These are phyloP conservation scores for Diloba caeruleocephala DNA, from an alignment of 2,888 invertebrate species.

Conservation along the genomic window DNA sequence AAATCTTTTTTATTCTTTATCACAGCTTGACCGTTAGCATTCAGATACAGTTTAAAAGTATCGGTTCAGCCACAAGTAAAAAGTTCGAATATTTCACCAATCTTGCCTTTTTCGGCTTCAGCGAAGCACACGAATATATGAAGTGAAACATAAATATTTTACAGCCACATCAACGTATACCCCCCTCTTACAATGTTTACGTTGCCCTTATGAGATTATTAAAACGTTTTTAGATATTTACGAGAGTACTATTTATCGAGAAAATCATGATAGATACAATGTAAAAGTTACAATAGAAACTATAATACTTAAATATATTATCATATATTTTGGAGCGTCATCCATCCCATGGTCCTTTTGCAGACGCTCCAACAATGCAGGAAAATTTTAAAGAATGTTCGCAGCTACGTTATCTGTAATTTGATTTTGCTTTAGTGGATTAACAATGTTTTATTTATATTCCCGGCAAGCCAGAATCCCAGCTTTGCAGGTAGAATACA, in stretches of 20 bases:
- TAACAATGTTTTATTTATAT: conserved; percentile 32
- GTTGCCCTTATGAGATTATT: conserved; percentile 9
- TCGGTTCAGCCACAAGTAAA: no score
- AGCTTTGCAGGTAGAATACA: conserved; percentile 26
- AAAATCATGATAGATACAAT: neutral
- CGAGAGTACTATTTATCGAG: neutral
- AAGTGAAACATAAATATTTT: conserved; percentile 28
- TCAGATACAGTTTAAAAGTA: no score
- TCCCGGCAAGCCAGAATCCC: conserved; percentile 11
- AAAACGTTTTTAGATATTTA: conserved; percentile 16
- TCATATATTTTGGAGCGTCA: no score
- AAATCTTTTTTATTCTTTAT: no score
- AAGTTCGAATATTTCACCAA: neutral
- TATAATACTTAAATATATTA: no score
- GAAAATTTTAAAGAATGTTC: no score
- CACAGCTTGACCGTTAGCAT: no score
- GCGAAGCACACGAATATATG: conserved; percentile 4
- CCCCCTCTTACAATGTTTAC: neutral
- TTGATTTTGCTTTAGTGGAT: conserved; percentile 30
- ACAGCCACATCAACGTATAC: conserved; percentile 14
- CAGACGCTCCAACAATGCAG: no score
- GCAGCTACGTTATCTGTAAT: neutral
- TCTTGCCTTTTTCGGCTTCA: neutral
- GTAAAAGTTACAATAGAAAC: no score
- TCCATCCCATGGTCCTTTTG: no score